phyloP scores from a whole-genome alignment of 2,888 invertebrate genomes.

The Loripinus fragilis region DNA sequence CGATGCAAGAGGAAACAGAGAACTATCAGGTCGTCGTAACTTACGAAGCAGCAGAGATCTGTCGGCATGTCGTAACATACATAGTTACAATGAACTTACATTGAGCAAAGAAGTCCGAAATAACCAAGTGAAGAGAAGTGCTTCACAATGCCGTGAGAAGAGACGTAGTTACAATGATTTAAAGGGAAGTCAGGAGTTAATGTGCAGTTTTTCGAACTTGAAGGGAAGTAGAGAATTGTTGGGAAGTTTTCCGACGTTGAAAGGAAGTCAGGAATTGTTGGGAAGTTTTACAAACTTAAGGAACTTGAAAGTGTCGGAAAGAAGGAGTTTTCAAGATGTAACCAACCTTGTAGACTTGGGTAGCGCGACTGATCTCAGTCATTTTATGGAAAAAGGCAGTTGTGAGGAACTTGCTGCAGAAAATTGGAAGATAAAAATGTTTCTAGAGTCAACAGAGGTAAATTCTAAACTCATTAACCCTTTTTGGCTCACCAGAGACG shows the following conservation, averaged over 20 bases:
- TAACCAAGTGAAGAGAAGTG: not conserved
- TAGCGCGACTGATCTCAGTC: not conserved
- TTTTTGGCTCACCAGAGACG: no score
- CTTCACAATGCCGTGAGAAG: conserved; percentile 6
- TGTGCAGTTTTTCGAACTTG: not conserved
- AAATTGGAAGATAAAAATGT: conserved; percentile 14
- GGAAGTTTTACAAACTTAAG: conserved; percentile 5
- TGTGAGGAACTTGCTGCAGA: conserved; percentile 11
- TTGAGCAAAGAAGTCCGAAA: not conserved
- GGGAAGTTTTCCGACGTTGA: no score
- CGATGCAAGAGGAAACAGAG: not conserved
- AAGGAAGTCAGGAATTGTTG: not conserved
- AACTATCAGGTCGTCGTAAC: not conserved
- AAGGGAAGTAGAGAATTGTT: not conserved
- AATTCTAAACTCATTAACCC: no score
- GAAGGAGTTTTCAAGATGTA: conserved; percentile 4
- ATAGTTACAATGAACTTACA: conserved; percentile 10
- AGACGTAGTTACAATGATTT: conserved; percentile 1
- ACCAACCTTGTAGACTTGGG: conserved; percentile 5
- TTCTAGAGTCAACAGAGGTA: conserved; percentile 15
- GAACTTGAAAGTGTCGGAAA: conserved; percentile 1
- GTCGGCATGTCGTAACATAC: conserved; percentile 3
- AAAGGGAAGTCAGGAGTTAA: not conserved
- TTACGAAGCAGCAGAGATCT: not conserved
- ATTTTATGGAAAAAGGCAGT: conserved; percentile 7